These are phyloP conservation scores for Acanthoscelides obtectus DNA, from an alignment of 2,888 invertebrate species.

Conservation along the genomic window DNA sequence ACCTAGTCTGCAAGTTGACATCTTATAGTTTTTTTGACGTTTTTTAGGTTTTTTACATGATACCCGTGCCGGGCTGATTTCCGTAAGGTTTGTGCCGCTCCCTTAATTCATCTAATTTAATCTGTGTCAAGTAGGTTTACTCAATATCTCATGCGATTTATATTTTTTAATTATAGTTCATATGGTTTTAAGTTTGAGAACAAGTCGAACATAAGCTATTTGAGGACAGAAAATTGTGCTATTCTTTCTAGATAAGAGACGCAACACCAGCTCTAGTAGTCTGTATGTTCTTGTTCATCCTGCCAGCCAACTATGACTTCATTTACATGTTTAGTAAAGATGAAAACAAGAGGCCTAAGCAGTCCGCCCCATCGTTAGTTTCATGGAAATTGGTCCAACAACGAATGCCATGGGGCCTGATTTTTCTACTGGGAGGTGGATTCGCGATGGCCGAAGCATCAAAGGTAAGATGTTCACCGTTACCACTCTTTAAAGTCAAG, in stretches of 20 bases:
- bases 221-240: not conserved
- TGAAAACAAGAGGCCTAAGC: constrained; percentile 56
- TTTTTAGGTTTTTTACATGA: too few species aligned
- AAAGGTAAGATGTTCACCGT: constrained; percentile 44
- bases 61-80: too few species aligned
- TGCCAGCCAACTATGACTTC: constrained; percentile 76
- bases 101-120: too few species aligned
- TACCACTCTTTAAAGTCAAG: not conserved
- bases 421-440: constrained; percentile 84
- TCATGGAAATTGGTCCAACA: constrained; percentile 82
- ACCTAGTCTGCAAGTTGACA: too few species aligned
- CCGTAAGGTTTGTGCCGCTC: too few species aligned
- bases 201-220: too few species aligned
- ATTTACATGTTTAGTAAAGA: constrained; percentile 61
- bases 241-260: constrained; percentile 64
- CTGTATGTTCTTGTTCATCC: constrained; percentile 74
- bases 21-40: too few species aligned
- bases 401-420: constrained; percentile 86
- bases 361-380: constrained; percentile 66
- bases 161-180: too few species aligned
- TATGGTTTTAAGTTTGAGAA: too few species aligned
- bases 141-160: too few species aligned
- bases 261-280: constrained; percentile 81
- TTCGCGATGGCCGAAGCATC: constrained; percentile 88
- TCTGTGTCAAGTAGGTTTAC: too few species aligned